Evolutionary conservation across 1,140 invertebrate genomes (phyloP).

Genomic region (Platorchestia sp.): DNA sequence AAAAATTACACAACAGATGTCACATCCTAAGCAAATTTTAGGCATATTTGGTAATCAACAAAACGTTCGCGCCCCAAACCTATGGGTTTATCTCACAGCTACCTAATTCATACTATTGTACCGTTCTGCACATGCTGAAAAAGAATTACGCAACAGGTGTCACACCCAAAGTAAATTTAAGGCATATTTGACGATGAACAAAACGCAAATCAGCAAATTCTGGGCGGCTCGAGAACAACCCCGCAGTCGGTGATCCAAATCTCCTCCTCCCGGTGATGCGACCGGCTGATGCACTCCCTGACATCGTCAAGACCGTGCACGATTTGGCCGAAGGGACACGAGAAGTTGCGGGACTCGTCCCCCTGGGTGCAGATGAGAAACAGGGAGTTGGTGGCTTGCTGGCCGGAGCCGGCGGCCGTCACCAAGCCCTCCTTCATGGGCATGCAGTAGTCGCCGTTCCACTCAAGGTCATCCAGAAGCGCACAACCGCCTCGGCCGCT

Average conservation of each 20-base stretch:
- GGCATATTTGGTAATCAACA: too few species aligned
- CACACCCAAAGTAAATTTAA: too few species aligned
- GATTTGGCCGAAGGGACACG: constrained; percentile 64
- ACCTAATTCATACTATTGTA: too few species aligned
- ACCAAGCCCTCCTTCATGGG: constrained; percentile 64
- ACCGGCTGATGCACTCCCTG: constrained; percentile 61
- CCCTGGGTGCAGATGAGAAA: constrained; percentile 65
- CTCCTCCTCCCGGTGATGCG: constrained; percentile 56
- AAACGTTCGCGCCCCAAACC: too few species aligned
- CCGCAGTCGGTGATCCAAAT: constrained; percentile 65
- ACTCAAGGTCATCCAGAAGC: constrained; percentile 63
- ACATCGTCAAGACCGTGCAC: constrained; percentile 56
- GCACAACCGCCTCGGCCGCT: constrained; percentile 63
- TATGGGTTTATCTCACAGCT: too few species aligned
- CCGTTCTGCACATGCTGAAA: too few species aligned
- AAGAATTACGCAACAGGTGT: too few species aligned
- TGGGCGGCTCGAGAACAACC: constrained; percentile 61
- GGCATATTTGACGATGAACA: not conserved
- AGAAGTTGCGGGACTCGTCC: constrained; percentile 61
- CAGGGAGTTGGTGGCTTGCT: constrained; percentile 59
- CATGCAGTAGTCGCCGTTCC: constrained; percentile 63
- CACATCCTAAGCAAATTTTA: too few species aligned
- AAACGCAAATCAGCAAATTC: constrained; percentile 52
- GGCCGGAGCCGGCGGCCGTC: constrained; percentile 58
- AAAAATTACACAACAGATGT: too few species aligned